Conservation (phyloP, 2,113 vertebrate genomes). For the Epinephelus cyanopodus region DNA sequence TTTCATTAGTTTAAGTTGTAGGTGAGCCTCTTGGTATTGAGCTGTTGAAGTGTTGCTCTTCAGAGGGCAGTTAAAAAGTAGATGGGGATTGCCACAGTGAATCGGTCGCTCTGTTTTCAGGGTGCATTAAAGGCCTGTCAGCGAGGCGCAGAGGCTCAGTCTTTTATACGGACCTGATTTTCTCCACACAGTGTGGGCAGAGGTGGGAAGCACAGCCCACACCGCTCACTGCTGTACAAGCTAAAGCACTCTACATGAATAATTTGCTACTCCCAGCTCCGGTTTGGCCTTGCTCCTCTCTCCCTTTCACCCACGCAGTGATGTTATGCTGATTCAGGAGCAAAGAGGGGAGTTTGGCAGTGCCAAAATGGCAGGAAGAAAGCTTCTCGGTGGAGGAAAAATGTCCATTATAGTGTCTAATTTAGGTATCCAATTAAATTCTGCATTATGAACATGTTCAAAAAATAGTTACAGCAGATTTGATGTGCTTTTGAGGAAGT, state of each 20-base stretch:
- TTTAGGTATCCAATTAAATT: constrained; percentile 28
- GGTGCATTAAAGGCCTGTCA: constrained; percentile 42
- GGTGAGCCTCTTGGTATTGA: constrained; percentile 23
- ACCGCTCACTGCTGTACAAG: constrained; percentile 61
- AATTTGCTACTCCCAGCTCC: constrained; percentile 73
- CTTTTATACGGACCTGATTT: constrained; percentile 52
- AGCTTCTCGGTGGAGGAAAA: constrained; percentile 23
- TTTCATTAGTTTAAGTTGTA: constrained; percentile 27
- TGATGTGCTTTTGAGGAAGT: not conserved
- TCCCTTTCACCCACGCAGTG: constrained; percentile 65
- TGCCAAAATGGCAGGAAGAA: constrained; percentile 54
- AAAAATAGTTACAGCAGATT: not conserved
- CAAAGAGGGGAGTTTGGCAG: constrained; percentile 63
- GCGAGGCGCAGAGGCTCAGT: constrained; percentile 42
- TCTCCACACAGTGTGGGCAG: constrained; percentile 61
- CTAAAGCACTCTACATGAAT: constrained; percentile 78
- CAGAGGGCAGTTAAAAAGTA: constrained; percentile 19
- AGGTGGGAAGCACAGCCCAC: constrained; percentile 67
- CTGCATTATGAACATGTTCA: not conserved
- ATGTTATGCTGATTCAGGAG: constrained; percentile 73
- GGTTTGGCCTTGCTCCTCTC: constrained; percentile 67
- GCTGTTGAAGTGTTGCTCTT: constrained; percentile 14
- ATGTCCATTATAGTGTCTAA: constrained; percentile 31
- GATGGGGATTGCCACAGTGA: constrained; percentile 31
- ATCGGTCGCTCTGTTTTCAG: constrained; percentile 50